A percentile compares a stretch with the other conserved stretches of the same genome.
phyloP scores from a whole-genome alignment of 1,140 invertebrate species.

The Papilio glaucus region DNA sequence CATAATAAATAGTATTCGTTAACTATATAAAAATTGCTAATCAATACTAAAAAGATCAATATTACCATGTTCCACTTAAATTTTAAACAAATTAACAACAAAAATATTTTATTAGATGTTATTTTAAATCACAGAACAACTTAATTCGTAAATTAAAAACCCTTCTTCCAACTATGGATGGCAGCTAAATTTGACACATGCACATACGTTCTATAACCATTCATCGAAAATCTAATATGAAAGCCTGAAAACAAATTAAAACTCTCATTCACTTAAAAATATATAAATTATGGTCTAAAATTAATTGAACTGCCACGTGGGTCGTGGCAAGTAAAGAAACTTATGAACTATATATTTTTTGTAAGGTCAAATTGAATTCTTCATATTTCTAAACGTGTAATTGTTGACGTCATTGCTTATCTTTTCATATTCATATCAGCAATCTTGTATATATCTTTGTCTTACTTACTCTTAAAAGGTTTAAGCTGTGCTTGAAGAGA shows the following conservation, averaged over 20 bases:
- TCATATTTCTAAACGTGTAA: constrained; percentile 16
- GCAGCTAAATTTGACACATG: constrained; percentile 29
- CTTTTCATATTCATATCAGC: not conserved
- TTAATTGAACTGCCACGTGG: not conserved
- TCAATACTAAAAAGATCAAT: constrained; percentile 1
- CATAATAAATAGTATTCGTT: constrained; percentile 62
- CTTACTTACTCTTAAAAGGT: not conserved
- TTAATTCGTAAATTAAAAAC: constrained; percentile 33
- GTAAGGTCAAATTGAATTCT: not conserved
- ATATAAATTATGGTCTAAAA: not conserved
- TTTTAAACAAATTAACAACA: constrained; percentile 11
- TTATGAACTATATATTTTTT: not conserved
- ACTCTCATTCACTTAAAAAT: not conserved
- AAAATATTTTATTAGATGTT: constrained; percentile 19
- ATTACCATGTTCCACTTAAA: constrained; percentile 50
- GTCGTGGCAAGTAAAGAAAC: not conserved
- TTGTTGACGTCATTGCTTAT: constrained; percentile 21
- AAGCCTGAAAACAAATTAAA: not conserved
- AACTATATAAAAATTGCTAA: constrained; percentile 20
- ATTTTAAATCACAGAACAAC: constrained; percentile 34
- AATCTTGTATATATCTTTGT: not conserved
- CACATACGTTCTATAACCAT: constrained; percentile 20
- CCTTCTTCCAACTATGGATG: constrained; percentile 32
- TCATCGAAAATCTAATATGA: not conserved
- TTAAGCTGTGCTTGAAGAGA: not conserved